These are phyloP conservation scores for Cyclargus thomasi DNA, from an alignment of 1,140 invertebrate species.

Conservation along the genomic window DNA sequence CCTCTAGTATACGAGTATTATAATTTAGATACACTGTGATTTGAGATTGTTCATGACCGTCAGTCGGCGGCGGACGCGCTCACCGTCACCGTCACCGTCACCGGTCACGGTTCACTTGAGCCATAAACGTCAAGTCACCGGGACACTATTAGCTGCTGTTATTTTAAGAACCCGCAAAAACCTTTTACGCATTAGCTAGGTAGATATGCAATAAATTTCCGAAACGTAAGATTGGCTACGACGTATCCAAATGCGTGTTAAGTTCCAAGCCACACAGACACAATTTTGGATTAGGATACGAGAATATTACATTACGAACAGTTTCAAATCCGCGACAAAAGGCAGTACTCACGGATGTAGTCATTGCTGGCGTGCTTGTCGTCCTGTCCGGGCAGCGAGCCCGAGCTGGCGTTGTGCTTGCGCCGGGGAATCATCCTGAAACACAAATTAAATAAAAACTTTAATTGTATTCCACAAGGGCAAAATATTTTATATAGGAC, in stretches of 20 bases:
- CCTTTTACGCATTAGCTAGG: not conserved
- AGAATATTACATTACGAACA: too few species aligned
- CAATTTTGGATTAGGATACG: not conserved
- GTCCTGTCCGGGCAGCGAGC: conserved; percentile 56
- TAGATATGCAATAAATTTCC: not conserved
- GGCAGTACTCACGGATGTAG: conserved; percentile 55
- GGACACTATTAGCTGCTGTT: not conserved
- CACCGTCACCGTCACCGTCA: too few species aligned
- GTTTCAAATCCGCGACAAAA: too few species aligned
- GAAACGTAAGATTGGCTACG: too few species aligned
- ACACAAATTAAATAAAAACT: conserved; percentile 15
- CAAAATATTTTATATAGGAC: too few species aligned
- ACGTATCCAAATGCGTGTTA: too few species aligned
- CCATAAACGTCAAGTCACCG: not conserved
- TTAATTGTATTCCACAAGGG: too few species aligned
- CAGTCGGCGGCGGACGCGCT: too few species aligned
- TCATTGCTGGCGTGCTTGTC: conserved; percentile 70
- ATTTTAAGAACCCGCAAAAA: not conserved
- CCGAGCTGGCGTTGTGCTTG: conserved; percentile 63
- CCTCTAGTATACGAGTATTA: too few species aligned
- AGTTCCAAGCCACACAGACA: too few species aligned
- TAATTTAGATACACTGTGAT: too few species aligned
- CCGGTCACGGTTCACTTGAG: not conserved
- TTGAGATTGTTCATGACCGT: too few species aligned
- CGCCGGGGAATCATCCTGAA: conserved; percentile 63